Percentiles rank a stretch among this genome's conserved stretches.
These are phyloP conservation scores for Anneissia japonica DNA, from an alignment of 35 echinoderm and acorn worm genomes.

Conservation along the genomic window DNA sequence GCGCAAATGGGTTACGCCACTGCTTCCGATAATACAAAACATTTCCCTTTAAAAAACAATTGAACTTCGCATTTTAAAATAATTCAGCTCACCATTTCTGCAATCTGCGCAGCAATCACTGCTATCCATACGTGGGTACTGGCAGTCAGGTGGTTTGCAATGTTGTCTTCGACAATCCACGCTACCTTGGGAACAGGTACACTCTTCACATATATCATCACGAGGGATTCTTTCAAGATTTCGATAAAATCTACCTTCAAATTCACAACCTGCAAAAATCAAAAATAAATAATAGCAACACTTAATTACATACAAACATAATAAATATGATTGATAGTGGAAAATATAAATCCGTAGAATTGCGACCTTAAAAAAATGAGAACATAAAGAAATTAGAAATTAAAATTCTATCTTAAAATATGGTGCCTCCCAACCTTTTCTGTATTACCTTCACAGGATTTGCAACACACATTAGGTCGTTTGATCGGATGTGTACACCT, in stretches of 20 bases:
- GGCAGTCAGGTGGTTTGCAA: slow-evolving; percentile 37
- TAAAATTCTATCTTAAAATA: too few relatives aligned
- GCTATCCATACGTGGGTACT: slow-evolving; percentile 14
- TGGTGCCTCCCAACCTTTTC: neutral
- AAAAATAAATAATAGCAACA: too few relatives aligned
- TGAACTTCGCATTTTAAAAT: neutral
- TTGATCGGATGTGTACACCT: neutral
- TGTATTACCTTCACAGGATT: neutral
- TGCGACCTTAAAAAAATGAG: too few relatives aligned
- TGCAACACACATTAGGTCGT: neutral
- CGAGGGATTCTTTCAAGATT: slow-evolving; percentile 48
- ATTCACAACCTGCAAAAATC: slow-evolving; percentile 55
- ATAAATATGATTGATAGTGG: too few relatives aligned
- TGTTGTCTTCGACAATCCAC: slow-evolving; percentile 53
- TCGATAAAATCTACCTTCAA: slow-evolving; percentile 51
- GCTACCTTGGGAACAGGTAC: slow-evolving; percentile 70
- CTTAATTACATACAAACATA: too few relatives aligned
- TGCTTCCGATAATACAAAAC: too few relatives aligned
- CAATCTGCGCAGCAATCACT: slow-evolving; percentile 85
- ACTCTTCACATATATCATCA: slow-evolving; percentile 54
- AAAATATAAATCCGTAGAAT: too few relatives aligned
- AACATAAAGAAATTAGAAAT: too few relatives aligned
- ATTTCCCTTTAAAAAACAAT: neutral
- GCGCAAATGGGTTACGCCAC: too few relatives aligned
- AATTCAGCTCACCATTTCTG: slow-evolving; percentile 16